phyloP scores from a whole-genome alignment of 2,797 vertebrate species.

The Pelodytes ibericus region DNA sequence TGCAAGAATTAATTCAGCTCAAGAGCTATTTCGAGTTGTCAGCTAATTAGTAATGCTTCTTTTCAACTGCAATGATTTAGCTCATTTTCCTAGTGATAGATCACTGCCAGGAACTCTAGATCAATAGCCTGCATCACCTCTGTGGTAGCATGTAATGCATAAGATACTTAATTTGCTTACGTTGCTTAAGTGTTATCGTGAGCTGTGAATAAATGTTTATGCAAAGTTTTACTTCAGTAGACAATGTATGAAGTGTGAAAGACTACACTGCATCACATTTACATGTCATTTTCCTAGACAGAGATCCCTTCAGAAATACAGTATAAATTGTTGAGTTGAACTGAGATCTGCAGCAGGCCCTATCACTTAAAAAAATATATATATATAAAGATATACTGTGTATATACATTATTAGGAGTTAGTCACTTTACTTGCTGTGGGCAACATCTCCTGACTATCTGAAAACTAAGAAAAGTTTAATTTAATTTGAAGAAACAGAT shows the following conservation, averaged over 20 bases:
- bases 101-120: slow-evolving; percentile 58
- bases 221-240: slow-evolving; percentile 43
- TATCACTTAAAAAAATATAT: not conserved
- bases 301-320: too few species aligned
- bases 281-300: slow-evolving; percentile 36
- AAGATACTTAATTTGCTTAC: slow-evolving; percentile 39
- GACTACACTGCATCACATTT: slow-evolving; percentile 38
- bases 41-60: slow-evolving; percentile 61
- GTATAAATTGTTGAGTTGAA: not conserved
- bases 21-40: slow-evolving; percentile 60
- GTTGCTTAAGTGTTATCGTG: slow-evolving; percentile 39
- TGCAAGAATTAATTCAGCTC: slow-evolving; percentile 62
- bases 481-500: too few species aligned
- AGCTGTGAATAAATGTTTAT: slow-evolving; percentile 50
- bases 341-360: not conserved
- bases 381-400: too few species aligned
- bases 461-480: too few species aligned
- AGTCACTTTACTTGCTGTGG: too few species aligned
- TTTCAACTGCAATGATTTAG: slow-evolving; percentile 58
- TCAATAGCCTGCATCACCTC: slow-evolving; percentile 49
- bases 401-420: too few species aligned
- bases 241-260: slow-evolving; percentile 43
- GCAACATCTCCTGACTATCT: too few species aligned
- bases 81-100: slow-evolving; percentile 58
- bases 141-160: not conserved